phyloP scores from a whole-genome alignment of 30 jellyfish, hydroid and myxozoan species.

The Aurelia sp. region DNA sequence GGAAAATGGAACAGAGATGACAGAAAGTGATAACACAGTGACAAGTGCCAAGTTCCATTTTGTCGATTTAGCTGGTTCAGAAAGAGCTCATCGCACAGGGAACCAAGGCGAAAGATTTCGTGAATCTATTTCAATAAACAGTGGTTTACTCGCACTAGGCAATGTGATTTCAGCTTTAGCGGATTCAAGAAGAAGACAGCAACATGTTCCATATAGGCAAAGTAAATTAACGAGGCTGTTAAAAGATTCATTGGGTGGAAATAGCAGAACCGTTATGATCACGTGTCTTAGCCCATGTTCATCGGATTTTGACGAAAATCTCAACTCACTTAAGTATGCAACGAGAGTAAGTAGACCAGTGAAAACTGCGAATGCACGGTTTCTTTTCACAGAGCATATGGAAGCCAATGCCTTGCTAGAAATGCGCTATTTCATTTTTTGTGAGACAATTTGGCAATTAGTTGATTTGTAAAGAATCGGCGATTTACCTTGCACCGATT shows the following conservation, averaged over 20 bases:
- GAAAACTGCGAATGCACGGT: too few relatives aligned
- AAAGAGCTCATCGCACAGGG: constrained; percentile 94
- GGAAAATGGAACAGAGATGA: background rate
- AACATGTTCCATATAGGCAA: constrained; percentile 95
- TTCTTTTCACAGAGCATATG: too few relatives aligned
- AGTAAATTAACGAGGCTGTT: constrained; percentile 94
- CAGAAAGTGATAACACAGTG: constrained; percentile 37
- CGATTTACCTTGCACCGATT: too few relatives aligned
- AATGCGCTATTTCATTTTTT: too few relatives aligned
- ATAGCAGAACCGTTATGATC: constrained; percentile 90
- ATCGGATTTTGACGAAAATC: constrained; percentile 87
- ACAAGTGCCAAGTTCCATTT: constrained; percentile 78
- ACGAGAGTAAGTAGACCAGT: constrained; percentile 68
- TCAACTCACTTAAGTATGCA: constrained; percentile 84
- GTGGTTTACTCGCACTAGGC: constrained; percentile 96
- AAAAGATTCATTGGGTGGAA: constrained; percentile 98
- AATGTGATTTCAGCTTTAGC: constrained; percentile 95
- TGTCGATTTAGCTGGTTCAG: constrained; percentile 99
- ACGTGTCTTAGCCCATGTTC: constrained; percentile 86
- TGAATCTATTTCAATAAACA: constrained; percentile 92
- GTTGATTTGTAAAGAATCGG: too few relatives aligned
- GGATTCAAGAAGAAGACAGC: constrained; percentile 77
- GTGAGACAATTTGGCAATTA: too few relatives aligned
- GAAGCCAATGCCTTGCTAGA: too few relatives aligned
- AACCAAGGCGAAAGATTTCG: constrained; percentile 96